phyloP scores from a whole-genome alignment of 2,113 vertebrate species.

The Anser brachyrhynchus region DNA sequence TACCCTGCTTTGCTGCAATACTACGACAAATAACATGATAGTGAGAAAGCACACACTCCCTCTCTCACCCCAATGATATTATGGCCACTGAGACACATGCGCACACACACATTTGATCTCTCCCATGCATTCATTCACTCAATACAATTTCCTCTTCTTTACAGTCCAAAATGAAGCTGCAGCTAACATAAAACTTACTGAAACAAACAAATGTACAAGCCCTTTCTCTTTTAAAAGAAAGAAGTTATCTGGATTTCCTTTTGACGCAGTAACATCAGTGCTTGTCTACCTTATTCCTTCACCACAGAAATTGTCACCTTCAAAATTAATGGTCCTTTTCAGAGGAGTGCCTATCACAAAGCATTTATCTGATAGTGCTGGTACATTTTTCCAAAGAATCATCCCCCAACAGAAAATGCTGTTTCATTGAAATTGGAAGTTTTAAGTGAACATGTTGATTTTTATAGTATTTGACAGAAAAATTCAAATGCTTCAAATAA shows the following conservation, averaged over 20 bases:
- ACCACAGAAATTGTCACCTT: slow-evolving; percentile 45
- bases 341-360: slow-evolving; percentile 19
- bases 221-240: slow-evolving; percentile 15
- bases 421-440: slow-evolving; percentile 13
- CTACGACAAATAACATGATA: not conserved
- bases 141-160: not conserved
- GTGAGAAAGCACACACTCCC: not conserved
- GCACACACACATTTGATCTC: not conserved
- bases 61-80: not conserved
- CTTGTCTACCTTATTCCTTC: slow-evolving; percentile 40
- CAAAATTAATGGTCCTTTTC: slow-evolving; percentile 61
- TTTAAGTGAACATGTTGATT: slow-evolving; percentile 5
- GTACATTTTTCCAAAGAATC: slow-evolving; percentile 1
- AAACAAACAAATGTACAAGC: slow-evolving; percentile 17
- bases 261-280: slow-evolving; percentile 8
- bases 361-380: slow-evolving; percentile 29
- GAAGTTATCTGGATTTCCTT: slow-evolving; percentile 18
- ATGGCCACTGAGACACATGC: not conserved
- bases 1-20: not conserved
- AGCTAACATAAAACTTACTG: not conserved
- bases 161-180: not conserved
- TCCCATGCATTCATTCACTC: not conserved
- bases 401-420: not conserved
- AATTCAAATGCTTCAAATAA: not conserved
- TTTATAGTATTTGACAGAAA: slow-evolving; percentile 32